Evolutionary conservation across 2,113 vertebrate genomes (phyloP).

Genomic region (Hassar affinis): DNA sequence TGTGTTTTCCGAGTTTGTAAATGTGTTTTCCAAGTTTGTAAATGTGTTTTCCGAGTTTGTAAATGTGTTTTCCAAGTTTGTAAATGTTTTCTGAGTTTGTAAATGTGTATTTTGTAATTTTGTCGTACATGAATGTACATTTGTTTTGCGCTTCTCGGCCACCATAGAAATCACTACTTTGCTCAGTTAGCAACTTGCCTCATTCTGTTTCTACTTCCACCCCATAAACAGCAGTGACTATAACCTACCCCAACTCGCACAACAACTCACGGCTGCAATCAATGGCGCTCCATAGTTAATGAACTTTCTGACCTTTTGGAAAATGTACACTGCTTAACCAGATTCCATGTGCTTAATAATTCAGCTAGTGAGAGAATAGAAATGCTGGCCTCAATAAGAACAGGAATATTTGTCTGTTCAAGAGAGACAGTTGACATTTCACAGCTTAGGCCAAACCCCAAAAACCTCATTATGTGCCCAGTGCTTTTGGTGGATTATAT

Average conservation of each 20-base stretch:
- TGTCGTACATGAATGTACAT: no score
- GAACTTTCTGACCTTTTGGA: slow-evolving; percentile 81
- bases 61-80: no score
- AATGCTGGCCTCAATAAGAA: slow-evolving; percentile 67
- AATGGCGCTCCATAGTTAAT: slow-evolving; percentile 75
- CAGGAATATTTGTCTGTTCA: slow-evolving; percentile 73
- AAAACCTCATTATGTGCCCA: slow-evolving; percentile 68
- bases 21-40: no score
- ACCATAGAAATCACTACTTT: no score
- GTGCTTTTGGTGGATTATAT: slow-evolving; percentile 70
- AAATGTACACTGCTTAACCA: slow-evolving; percentile 75
- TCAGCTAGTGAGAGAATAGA: slow-evolving; percentile 74
- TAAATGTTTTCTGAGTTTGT: no score
- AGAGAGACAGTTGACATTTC: slow-evolving; percentile 69
- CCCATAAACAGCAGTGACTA: slow-evolving; percentile 9
- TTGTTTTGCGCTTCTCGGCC: no score
- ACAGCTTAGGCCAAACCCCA: slow-evolving; percentile 55
- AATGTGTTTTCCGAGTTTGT: no score
- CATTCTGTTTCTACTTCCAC: background rate
- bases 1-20: no score
- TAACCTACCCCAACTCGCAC: slow-evolving; percentile 57
- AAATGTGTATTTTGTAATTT: background rate
- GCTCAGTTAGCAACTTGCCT: background rate
- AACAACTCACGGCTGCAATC: slow-evolving; percentile 67
- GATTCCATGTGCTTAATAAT: slow-evolving; percentile 83